Percentiles rank a stretch among this genome's conserved stretches.
Evolutionary conservation across 92 coral and sea anemone genomes (phyloP).

Genomic region (Epizoanthus scotinus): DNA sequence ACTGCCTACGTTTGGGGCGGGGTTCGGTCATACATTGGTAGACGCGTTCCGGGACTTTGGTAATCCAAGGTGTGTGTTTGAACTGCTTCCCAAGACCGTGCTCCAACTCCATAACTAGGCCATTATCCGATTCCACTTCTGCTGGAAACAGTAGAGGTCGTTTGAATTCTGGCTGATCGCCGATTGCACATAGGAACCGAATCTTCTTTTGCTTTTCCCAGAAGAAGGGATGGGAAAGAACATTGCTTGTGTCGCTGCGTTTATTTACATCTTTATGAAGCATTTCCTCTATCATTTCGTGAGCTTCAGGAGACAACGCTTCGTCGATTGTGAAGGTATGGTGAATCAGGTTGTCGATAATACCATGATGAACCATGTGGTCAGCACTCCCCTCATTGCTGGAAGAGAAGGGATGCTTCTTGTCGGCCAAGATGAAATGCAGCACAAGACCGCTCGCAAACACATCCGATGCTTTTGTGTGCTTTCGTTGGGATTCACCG

Average conservation of each 20-base stretch:
- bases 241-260: not conserved
- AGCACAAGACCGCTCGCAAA: conserved; percentile 3
- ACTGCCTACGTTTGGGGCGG: conserved; percentile 9
- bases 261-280: not conserved
- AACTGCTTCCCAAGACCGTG: not conserved
- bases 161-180: conserved; percentile 11
- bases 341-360: not conserved
- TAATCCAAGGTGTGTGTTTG: conserved; percentile 14
- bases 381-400: not conserved
- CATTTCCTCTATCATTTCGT: conserved; percentile 4
- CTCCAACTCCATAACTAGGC: not conserved
- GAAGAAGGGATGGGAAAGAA: conserved; percentile 13
- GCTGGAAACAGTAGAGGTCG: not conserved
- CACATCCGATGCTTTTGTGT: not conserved
- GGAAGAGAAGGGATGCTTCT: conserved; percentile 24
- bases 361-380: not conserved
- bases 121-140: not conserved
- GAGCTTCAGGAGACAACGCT: conserved; percentile 6
- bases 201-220: conserved; percentile 6
- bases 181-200: not conserved
- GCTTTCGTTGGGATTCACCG: too few relatives aligned
- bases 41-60: not conserved
- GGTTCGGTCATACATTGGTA: conserved; percentile 23
- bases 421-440: not conserved
- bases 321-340: not conserved